A percentile compares a stretch with the other conserved stretches of the same genome.
These are phyloP conservation scores for Resseliella maxima DNA, from an alignment of 2,888 invertebrate genomes.

Conservation along the genomic window DNA sequence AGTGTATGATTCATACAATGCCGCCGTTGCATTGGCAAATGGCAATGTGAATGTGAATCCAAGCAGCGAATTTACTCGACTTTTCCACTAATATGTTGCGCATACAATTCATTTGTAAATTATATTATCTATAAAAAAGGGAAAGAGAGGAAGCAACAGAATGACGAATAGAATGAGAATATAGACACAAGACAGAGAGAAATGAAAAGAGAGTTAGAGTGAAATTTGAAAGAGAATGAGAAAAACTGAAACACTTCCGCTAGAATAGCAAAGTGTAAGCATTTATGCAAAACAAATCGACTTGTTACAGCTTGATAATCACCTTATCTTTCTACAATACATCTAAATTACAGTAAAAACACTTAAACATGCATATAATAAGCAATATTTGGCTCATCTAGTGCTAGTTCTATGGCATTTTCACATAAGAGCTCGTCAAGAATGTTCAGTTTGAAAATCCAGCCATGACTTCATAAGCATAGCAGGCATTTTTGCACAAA, in stretches of 20 bases:
- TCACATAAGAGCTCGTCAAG: constrained; percentile 27
- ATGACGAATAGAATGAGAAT: too few species aligned
- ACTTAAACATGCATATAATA: constrained; percentile 50
- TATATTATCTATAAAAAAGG: background rate
- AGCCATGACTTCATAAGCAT: background rate
- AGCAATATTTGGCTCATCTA: constrained; percentile 45
- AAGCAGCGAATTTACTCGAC: background rate
- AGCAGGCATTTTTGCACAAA: background rate
- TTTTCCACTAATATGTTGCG: constrained; percentile 6
- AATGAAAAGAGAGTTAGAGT: too few species aligned
- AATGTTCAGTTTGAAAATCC: background rate
- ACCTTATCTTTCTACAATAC: constrained; percentile 41
- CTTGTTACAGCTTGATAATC: constrained; percentile 48
- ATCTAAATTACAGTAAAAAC: constrained; percentile 46
- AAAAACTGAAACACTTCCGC: background rate
- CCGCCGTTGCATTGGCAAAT: too few species aligned
- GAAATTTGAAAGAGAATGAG: background rate
- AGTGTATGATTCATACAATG: background rate
- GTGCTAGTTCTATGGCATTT: constrained; percentile 41
- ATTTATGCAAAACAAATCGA: constrained; percentile 53
- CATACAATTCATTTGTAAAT: constrained; percentile 48
- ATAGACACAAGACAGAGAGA: too few species aligned
- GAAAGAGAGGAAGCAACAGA: background rate
- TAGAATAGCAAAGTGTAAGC: constrained; percentile 24
- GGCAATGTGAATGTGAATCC: background rate